phyloP scores from a whole-genome alignment of 2,888 invertebrate genomes.

The Hartigia nigra region DNA sequence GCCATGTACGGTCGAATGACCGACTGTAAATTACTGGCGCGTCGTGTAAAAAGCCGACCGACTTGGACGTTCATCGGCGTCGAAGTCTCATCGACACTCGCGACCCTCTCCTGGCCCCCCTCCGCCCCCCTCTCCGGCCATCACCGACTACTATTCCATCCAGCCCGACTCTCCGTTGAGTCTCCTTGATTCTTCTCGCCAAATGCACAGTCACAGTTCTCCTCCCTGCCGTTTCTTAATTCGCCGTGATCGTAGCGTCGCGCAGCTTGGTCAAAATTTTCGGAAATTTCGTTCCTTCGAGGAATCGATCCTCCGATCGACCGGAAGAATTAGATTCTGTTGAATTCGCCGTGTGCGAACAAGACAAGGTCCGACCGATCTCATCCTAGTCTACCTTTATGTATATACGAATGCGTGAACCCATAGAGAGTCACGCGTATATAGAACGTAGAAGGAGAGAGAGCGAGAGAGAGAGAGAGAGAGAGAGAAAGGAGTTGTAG shows the following conservation, averaged over 20 bases:
- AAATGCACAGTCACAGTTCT: not conserved
- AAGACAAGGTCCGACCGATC: not conserved
- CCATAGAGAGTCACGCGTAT: not conserved
- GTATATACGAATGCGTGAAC: not conserved
- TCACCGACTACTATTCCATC: not conserved
- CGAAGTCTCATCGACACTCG: slow-evolving; percentile 58
- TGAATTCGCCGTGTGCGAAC: not conserved
- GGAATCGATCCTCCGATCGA: not conserved
- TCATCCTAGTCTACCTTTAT: not conserved
- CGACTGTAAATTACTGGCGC: slow-evolving; percentile 65
- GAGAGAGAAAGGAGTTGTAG: slow-evolving; percentile 2
- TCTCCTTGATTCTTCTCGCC: not conserved
- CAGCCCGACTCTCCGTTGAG: not conserved
- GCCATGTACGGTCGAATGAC: slow-evolving; percentile 62
- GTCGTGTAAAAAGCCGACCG: slow-evolving; percentile 57
- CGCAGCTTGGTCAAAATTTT: not conserved
- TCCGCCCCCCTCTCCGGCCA: not conserved
- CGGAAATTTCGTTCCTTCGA: not conserved
- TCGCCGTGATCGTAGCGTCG: not conserved
- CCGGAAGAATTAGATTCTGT: not conserved
- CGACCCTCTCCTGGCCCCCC: slow-evolving; percentile 27
- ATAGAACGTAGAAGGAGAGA: slow-evolving; percentile 4
- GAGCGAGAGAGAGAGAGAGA: not conserved
- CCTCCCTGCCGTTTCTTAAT: not conserved
- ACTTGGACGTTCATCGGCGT: slow-evolving; percentile 53